These are phyloP conservation scores for Eulemur rufifrons DNA, from an alignment of 2,113 vertebrate genomes.

Conservation along the genomic window DNA sequence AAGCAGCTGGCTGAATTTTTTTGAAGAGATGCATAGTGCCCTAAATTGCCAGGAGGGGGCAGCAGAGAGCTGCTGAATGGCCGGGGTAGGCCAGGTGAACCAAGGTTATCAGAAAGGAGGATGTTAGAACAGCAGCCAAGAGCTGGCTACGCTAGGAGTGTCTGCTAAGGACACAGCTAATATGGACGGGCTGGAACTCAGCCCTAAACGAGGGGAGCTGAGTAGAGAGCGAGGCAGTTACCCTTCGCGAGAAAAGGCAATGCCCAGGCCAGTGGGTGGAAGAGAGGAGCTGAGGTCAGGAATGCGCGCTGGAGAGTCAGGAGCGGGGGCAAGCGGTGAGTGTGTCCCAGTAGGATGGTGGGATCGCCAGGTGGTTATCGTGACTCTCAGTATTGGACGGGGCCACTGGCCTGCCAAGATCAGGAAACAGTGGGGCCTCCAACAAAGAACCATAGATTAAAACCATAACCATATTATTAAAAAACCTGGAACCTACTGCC, in stretches of 20 bases:
- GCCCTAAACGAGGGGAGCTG: not conserved
- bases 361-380: not conserved
- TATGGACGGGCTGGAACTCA: not conserved
- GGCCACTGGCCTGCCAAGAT: not conserved
- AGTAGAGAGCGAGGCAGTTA: not conserved
- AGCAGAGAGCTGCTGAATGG: conserved; percentile 4
- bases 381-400: not conserved
- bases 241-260: not conserved
- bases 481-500: not conserved
- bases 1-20: not conserved
- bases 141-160: not conserved
- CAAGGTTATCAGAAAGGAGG: not conserved
- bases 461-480: not conserved
- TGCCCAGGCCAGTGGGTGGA: not conserved
- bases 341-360: not conserved
- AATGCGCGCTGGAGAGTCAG: not conserved
- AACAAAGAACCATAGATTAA: not conserved
- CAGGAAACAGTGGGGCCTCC: not conserved
- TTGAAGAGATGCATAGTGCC: not conserved
- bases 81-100: not conserved
- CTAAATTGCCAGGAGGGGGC: conserved; percentile 6
- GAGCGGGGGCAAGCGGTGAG: not conserved
- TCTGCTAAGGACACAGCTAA: not conserved
- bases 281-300: not conserved
- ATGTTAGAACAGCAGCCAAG: not conserved